Evolutionary conservation across 2,113 vertebrate genomes (phyloP).

Genomic region (Ameiurus melas): DNA sequence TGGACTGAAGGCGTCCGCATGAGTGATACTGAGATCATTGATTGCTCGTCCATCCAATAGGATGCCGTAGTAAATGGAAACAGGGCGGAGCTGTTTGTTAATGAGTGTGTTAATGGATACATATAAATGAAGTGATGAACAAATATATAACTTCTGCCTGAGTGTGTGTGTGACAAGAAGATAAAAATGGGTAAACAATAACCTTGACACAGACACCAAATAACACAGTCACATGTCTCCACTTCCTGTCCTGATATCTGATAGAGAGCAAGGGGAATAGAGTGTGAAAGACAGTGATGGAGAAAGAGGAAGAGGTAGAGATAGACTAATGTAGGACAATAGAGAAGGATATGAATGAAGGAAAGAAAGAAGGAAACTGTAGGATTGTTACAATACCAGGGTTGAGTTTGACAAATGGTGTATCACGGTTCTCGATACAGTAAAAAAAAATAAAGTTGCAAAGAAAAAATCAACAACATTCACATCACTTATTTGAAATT

Average conservation of each 20-base stretch:
- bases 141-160: not conserved
- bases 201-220: constrained; percentile 18
- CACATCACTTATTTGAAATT: too few relatives aligned
- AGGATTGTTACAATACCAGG: not conserved
- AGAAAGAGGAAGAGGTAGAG: not conserved
- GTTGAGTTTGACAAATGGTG: not conserved
- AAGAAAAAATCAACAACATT: too few relatives aligned
- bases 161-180: not conserved
- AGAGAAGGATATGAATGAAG: not conserved
- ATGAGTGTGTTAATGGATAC: not conserved
- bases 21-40: not conserved
- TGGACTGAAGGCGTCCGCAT: too few relatives aligned
- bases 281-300: not conserved
- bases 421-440: not conserved
- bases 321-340: too few relatives aligned
- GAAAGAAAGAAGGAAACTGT: not conserved
- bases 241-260: not conserved
- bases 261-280: not conserved
- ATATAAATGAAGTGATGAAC: not conserved
- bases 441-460: too few relatives aligned
- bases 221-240: not conserved
- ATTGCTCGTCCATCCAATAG: not conserved
- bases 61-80: not conserved
- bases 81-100: not conserved
- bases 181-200: constrained; percentile 15